Percentiles rank a stretch among this genome's conserved stretches.
phyloP scores from a whole-genome alignment of 2,113 vertebrate genomes.

The Sebastes fasciatus region DNA sequence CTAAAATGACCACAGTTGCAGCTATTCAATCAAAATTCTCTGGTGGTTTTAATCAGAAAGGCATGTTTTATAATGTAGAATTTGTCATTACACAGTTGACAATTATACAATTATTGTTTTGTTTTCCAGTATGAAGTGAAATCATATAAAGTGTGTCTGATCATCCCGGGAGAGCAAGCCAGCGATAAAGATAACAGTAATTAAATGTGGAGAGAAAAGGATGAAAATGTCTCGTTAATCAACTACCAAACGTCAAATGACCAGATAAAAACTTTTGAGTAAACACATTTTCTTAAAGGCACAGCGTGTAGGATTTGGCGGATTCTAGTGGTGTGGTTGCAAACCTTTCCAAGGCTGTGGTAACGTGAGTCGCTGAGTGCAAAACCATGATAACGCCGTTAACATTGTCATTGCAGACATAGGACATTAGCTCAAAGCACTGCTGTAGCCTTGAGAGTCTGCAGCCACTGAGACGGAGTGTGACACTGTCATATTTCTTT shows the following conservation, averaged over 20 bases:
- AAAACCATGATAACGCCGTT: too few relatives aligned
- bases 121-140: not conserved
- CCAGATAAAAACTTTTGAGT: not conserved
- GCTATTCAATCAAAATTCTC: not conserved
- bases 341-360: too few relatives aligned
- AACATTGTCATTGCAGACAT: not conserved
- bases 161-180: not conserved
- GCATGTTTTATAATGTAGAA: not conserved
- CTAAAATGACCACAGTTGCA: not conserved
- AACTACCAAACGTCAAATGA: not conserved
- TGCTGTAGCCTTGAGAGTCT: not conserved
- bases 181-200: slow-evolving; percentile 12
- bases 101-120: not conserved
- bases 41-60: not conserved
- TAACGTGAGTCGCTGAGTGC: too few relatives aligned
- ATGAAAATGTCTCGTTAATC: not conserved
- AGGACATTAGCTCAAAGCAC: not conserved
- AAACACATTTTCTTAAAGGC: not conserved
- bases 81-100: not conserved
- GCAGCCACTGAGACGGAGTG: not conserved
- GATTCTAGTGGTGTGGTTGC: too few relatives aligned
- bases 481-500: not conserved
- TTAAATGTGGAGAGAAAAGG: not conserved
- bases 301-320: too few relatives aligned
- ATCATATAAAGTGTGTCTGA: not conserved